Evolutionary conservation across 2,113 vertebrate genomes (phyloP).

Genomic region (Trogon surrucura): DNA sequence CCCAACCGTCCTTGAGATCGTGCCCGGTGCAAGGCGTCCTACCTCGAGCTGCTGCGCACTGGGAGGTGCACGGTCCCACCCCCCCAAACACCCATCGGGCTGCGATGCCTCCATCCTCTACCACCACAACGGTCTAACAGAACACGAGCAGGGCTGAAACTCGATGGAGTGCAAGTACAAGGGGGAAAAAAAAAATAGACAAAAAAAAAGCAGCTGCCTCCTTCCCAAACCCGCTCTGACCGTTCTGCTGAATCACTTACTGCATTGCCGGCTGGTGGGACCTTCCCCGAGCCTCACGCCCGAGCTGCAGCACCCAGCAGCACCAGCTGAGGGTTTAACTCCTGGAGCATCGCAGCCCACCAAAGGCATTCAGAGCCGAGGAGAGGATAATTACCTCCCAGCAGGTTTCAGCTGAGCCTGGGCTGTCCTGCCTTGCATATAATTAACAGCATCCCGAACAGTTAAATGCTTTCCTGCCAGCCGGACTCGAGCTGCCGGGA

Average conservation of each 20-base stretch:
- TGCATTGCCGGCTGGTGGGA: neutral
- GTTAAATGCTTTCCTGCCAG: neutral
- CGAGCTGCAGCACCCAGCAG: neutral
- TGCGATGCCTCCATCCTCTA: accelerated
- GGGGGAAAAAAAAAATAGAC: neutral
- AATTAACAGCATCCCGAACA: neutral
- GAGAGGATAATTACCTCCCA: neutral
- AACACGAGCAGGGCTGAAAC: accelerated
- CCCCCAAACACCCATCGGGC: neutral
- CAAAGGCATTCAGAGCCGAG: neutral
- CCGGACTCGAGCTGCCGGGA: neutral
- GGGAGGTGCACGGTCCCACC: accelerated
- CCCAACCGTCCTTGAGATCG: neutral
- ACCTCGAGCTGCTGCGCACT: accelerated
- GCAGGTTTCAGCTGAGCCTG: neutral
- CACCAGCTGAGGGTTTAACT: neutral
- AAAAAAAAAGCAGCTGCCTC: neutral
- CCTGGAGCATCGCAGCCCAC: neutral
- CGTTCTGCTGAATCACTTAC: slow-evolving; percentile 47
- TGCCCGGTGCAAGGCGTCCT: neutral
- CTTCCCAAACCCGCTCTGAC: neutral
- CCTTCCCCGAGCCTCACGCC: neutral
- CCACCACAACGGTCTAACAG: accelerated
- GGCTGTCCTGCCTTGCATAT: neutral
- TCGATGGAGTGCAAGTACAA: accelerated